Percentiles rank a stretch among this genome's conserved stretches.
phyloP scores from a whole-genome alignment of 35 echinoderm and acorn worm genomes.

The Lytechinus variegatus region DNA sequence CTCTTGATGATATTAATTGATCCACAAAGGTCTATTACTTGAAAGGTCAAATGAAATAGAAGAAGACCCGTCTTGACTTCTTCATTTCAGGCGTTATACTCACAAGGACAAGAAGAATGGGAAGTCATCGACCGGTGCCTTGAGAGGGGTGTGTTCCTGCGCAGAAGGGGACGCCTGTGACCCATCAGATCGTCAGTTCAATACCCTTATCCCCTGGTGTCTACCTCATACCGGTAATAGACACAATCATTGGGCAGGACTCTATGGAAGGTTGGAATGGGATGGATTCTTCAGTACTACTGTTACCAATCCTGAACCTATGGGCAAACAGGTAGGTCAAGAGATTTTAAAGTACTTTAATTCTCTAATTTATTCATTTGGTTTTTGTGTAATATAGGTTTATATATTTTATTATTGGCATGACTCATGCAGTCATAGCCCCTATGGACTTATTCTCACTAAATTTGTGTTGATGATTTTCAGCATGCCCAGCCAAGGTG shows the following conservation, averaged over 20 bases:
- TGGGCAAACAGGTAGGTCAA: conserved; percentile 94
- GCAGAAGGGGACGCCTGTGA: conserved; percentile 80
- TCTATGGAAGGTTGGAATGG: conserved; percentile 92
- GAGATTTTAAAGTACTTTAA: too few relatives aligned
- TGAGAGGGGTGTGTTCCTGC: conserved; percentile 92
- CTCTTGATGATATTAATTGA: too few relatives aligned
- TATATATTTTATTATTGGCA: too few relatives aligned
- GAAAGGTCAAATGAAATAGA: too few relatives aligned
- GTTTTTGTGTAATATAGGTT: too few relatives aligned
- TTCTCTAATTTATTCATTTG: too few relatives aligned
- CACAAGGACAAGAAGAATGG: conserved; percentile 95
- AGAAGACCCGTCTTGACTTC: neutral
- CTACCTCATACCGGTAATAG: conserved; percentile 93
- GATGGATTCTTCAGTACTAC: conserved; percentile 98
- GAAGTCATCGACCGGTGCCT: conserved; percentile 64
- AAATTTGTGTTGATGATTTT: too few relatives aligned
- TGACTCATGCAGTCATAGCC: too few relatives aligned
- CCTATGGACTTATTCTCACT: too few relatives aligned
- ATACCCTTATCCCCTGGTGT: conserved; percentile 95
- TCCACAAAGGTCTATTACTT: too few relatives aligned
- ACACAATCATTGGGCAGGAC: conserved; percentile 96
- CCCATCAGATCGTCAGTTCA: conserved; percentile 86
- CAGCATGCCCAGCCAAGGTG: too few relatives aligned
- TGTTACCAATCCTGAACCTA: conserved; percentile 97
- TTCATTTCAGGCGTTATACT: conserved; percentile 85